Conservation (phyloP, 2,888 invertebrate species). For the Pseudococcus viburni region DNA sequence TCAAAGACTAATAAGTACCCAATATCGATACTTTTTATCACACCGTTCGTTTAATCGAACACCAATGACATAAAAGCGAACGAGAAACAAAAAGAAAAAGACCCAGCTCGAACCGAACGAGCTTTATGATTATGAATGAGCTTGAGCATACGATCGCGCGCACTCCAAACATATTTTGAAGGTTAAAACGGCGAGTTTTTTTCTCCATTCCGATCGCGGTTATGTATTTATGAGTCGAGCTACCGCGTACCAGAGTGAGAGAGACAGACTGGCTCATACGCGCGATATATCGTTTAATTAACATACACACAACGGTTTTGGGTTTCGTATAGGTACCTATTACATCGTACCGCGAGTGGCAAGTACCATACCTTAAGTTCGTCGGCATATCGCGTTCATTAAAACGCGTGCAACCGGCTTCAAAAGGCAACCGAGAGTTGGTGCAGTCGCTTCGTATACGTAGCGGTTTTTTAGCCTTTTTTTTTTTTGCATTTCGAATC, state of each 20-base stretch:
- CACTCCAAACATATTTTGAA: conserved; percentile 19
- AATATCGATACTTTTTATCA: not conserved
- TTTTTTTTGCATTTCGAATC: not conserved
- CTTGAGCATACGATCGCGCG: conserved; percentile 33
- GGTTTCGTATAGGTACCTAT: not conserved
- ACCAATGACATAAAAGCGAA: not conserved
- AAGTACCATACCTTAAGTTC: conserved; percentile 15
- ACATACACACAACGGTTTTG: conserved; percentile 50
- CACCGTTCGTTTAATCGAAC: not conserved
- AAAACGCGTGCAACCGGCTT: conserved; percentile 61
- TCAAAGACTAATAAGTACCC: not conserved
- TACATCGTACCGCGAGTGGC: too few species aligned
- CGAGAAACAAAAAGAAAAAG: not conserved
- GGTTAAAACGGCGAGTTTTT: conserved; percentile 45
- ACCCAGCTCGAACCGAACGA: not conserved
- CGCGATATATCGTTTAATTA: conserved; percentile 50
- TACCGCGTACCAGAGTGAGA: not conserved
- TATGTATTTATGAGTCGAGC: not conserved
- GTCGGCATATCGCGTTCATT: conserved; percentile 52
- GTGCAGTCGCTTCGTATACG: not conserved
- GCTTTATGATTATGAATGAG: conserved; percentile 57
- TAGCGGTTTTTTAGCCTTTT: not conserved
- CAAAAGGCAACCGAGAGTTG: conserved; percentile 24
- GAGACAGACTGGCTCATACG: conserved; percentile 29
- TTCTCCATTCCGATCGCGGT: not conserved